A percentile compares a stretch with the other conserved stretches of the same genome.
These are phyloP conservation scores for Plebejus argus DNA, from an alignment of 2,888 invertebrate species.

Conservation along the genomic window DNA sequence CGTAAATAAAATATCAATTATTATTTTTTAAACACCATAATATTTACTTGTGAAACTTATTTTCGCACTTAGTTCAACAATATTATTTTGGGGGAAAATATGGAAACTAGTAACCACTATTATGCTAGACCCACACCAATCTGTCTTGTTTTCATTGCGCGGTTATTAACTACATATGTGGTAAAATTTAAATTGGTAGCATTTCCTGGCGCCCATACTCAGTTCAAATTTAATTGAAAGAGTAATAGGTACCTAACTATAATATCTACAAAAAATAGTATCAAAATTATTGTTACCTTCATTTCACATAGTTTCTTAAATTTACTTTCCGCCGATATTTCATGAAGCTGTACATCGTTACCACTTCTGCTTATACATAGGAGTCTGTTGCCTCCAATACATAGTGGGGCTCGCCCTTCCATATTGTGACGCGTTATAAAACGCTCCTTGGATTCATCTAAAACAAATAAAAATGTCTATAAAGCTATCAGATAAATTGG, in stretches of 20 bases:
- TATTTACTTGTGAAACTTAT: too few species aligned
- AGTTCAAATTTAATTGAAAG: too few species aligned
- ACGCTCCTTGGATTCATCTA: conserved; percentile 66
- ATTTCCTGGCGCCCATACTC: background rate
- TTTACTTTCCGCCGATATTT: conserved; percentile 64
- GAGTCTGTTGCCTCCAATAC: conserved; percentile 68
- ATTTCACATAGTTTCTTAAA: conserved; percentile 78
- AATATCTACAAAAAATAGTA: too few species aligned
- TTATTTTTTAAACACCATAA: too few species aligned
- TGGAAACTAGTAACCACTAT: too few species aligned
- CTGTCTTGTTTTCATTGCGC: too few species aligned
- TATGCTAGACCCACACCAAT: too few species aligned
- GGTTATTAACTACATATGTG: too few species aligned
- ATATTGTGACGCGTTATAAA: conserved; percentile 76
- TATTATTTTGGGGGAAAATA: too few species aligned
- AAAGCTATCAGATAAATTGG: background rate
- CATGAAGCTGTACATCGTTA: conserved; percentile 77
- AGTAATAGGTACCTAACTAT: too few species aligned
- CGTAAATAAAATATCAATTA: too few species aligned
- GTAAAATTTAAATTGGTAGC: background rate
- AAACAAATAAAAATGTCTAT: conserved; percentile 38
- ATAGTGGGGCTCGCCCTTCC: conserved; percentile 80
- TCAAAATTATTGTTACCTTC: conserved; percentile 62
- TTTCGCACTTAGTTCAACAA: too few species aligned
- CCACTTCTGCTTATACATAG: conserved; percentile 76